phyloP scores from a whole-genome alignment of 2,797 vertebrate species.

The Anguilla anguilla region DNA sequence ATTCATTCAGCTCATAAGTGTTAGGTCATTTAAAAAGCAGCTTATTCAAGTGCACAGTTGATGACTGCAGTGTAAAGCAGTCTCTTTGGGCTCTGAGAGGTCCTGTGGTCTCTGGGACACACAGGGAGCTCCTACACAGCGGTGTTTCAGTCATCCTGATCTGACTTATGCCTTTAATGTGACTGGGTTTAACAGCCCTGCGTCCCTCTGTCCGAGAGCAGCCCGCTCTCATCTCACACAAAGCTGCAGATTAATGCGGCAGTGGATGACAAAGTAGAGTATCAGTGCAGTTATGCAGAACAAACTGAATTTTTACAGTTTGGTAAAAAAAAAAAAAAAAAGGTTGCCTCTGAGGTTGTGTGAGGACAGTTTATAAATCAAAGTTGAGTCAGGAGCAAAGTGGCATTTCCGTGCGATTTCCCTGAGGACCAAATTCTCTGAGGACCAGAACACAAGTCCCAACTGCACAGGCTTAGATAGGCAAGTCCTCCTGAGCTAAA shows the following conservation, averaged over 20 bases:
- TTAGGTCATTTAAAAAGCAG: too few species aligned
- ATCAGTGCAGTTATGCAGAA: too few species aligned
- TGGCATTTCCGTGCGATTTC: constrained; percentile 40
- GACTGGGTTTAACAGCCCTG: too few species aligned
- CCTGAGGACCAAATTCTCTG: constrained; percentile 43
- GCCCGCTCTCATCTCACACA: too few species aligned
- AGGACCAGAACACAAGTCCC: constrained; percentile 39
- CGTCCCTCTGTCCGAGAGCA: too few species aligned
- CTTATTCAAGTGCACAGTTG: too few species aligned
- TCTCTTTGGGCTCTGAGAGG: background rate
- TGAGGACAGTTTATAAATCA: constrained; percentile 41
- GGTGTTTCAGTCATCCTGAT: background rate
- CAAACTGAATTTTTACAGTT: background rate
- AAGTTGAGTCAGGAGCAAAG: constrained; percentile 43
- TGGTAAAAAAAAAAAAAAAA: background rate
- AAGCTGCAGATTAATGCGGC: too few species aligned
- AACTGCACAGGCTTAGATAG: constrained; percentile 16
- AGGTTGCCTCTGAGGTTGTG: constrained; percentile 22
- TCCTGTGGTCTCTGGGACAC: background rate
- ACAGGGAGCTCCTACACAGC: background rate
- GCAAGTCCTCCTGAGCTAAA: constrained; percentile 18
- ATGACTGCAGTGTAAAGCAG: background rate
- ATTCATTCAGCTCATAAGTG: too few species aligned
- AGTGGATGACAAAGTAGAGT: too few species aligned
- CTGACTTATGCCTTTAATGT: background rate